These are phyloP conservation scores for Serilophus lunatus DNA, from an alignment of 2,113 vertebrate species.

Conservation along the genomic window DNA sequence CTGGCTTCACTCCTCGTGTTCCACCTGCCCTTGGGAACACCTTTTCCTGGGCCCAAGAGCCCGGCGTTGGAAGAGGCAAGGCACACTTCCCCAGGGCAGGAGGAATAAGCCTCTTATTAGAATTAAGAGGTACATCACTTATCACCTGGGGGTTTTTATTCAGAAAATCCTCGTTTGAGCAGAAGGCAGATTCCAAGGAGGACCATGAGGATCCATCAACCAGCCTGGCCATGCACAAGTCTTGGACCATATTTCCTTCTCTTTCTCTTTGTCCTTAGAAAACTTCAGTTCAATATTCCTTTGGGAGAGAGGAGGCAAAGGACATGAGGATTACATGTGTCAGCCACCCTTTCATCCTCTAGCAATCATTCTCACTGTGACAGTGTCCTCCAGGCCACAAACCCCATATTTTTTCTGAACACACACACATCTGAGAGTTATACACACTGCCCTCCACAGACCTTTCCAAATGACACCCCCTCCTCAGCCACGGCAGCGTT, in stretches of 20 bases:
- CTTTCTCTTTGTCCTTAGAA: background rate
- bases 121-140: background rate
- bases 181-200: background rate
- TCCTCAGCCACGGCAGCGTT: background rate
- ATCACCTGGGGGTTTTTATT: background rate
- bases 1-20: background rate
- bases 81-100: fast-evolving
- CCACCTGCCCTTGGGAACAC: background rate
- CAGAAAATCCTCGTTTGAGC: background rate
- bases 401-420: background rate
- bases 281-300: background rate
- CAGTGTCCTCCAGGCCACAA: background rate
- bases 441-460: background rate
- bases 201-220: background rate
- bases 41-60: background rate
- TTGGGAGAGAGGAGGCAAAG: background rate
- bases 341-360: background rate
- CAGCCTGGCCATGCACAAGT: background rate
- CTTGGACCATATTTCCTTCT: background rate
- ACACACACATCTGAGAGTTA: background rate
- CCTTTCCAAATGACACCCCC: background rate
- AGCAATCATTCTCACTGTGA: background rate
- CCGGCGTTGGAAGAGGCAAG: background rate
- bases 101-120: background rate
- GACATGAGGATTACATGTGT: fast-evolving